Evolutionary conservation across 2,888 invertebrate species (phyloP).

Genomic region (Uropetala carovei): DNA sequence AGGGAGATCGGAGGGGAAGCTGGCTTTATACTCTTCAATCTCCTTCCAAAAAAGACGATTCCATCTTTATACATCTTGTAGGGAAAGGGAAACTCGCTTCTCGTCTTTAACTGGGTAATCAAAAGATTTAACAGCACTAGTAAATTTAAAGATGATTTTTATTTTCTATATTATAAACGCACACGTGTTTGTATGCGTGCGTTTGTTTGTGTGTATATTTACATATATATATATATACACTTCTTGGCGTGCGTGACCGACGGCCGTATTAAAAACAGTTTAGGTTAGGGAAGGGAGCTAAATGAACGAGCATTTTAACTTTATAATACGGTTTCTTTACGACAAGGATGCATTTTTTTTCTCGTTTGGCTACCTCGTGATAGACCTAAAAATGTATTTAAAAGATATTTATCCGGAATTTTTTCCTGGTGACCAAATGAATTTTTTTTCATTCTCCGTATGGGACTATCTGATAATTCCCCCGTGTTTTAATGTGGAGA

Average conservation of each 20-base stretch:
- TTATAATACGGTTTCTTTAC: neutral
- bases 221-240: too few species aligned
- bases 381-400: neutral
- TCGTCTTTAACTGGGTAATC: too few species aligned
- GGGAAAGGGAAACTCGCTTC: too few species aligned
- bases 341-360: neutral
- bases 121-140: too few species aligned
- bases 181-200: too few species aligned
- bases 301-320: neutral
- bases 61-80: too few species aligned
- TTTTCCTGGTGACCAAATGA: neutral
- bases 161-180: too few species aligned
- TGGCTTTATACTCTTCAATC: neutral
- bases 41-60: too few species aligned
- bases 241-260: neutral
- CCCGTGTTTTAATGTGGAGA: neutral
- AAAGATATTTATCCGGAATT: neutral
- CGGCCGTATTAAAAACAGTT: neutral
- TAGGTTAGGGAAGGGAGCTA: neutral
- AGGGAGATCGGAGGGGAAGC: neutral
- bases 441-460: neutral
- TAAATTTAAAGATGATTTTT: too few species aligned
- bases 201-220: too few species aligned
- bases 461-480: neutral
- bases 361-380: neutral